Percentiles rank a stretch among this genome's conserved stretches.
phyloP scores from a whole-genome alignment of 2,888 invertebrate species.

The Andrena bicolor region DNA sequence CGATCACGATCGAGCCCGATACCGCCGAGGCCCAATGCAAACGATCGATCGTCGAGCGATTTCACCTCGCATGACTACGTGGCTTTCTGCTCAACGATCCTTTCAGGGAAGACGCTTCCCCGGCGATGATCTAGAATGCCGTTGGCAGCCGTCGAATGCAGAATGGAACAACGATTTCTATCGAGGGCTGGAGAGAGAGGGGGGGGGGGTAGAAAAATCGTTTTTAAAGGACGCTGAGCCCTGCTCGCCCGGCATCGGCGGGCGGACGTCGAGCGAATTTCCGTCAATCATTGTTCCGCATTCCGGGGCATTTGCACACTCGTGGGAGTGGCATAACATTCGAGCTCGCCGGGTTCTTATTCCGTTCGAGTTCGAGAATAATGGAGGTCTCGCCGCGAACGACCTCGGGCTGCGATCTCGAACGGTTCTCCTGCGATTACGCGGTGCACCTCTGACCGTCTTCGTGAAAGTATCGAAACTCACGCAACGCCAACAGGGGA shows the following conservation, averaged over 20 bases:
- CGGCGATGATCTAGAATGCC: conserved; percentile 12
- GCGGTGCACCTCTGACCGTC: conserved; percentile 36
- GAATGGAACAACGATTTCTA: conserved; percentile 9
- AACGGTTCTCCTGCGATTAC: conserved; percentile 49
- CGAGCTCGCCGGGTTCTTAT: conserved; percentile 54
- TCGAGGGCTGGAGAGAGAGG: no score
- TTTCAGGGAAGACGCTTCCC: conserved; percentile 39
- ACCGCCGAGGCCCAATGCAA: conserved; percentile 49
- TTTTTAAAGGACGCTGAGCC: conserved; percentile 5
- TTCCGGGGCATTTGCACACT: conserved; percentile 70
- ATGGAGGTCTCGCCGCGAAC: conserved; percentile 68
- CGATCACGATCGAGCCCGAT: conserved; percentile 63
- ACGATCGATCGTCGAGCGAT: conserved; percentile 67
- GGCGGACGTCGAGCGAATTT: conserved; percentile 70
- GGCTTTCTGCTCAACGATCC: conserved; percentile 54
- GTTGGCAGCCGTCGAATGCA: conserved; percentile 1
- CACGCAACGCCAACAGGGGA: conserved; percentile 8
- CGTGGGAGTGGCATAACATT: conserved; percentile 62
- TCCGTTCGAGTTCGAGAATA: conserved; percentile 67
- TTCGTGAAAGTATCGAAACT: conserved; percentile 35
- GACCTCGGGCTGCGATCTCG: conserved; percentile 63
- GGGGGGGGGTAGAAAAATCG: neutral
- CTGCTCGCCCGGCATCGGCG: neutral
- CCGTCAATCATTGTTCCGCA: conserved; percentile 79
- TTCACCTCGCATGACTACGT: conserved; percentile 71